Evolutionary conservation across 2,113 vertebrate species (phyloP).

Genomic region (Romanogobio albipinnatus): DNA sequence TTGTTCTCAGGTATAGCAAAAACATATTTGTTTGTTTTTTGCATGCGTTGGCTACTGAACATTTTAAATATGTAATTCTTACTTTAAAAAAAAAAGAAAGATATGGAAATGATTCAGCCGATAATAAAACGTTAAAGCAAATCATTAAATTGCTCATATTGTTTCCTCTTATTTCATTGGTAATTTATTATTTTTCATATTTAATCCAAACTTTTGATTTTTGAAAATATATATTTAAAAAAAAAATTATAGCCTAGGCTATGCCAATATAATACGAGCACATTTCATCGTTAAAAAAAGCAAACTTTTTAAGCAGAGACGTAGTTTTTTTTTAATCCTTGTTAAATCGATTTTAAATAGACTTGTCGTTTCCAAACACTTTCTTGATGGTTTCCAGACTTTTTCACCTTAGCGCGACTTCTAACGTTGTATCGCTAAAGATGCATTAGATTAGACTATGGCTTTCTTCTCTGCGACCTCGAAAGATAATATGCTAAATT

Average conservation of each 20-base stretch:
- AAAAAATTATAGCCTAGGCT: no score
- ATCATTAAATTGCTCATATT: neutral
- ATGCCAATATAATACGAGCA: neutral
- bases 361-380: neutral
- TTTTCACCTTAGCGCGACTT: neutral
- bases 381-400: slow-evolving; percentile 9
- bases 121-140: neutral
- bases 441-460: neutral
- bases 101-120: neutral
- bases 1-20: neutral
- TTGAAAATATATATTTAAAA: no score
- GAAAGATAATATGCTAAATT: slow-evolving; percentile 11
- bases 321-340: neutral
- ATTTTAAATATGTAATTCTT: neutral
- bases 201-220: neutral
- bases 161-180: neutral
- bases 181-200: neutral
- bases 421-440: neutral
- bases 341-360: neutral
- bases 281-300: neutral
- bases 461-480: neutral
- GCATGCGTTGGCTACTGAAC: neutral
- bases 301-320: neutral
- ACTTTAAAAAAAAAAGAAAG: neutral
- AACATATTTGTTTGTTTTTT: neutral